Evolutionary conservation across 2,797 vertebrate genomes (phyloP), one percentile per base, ranked within the genome.

Genomic region (Malacoctenus gilli): DNA sequence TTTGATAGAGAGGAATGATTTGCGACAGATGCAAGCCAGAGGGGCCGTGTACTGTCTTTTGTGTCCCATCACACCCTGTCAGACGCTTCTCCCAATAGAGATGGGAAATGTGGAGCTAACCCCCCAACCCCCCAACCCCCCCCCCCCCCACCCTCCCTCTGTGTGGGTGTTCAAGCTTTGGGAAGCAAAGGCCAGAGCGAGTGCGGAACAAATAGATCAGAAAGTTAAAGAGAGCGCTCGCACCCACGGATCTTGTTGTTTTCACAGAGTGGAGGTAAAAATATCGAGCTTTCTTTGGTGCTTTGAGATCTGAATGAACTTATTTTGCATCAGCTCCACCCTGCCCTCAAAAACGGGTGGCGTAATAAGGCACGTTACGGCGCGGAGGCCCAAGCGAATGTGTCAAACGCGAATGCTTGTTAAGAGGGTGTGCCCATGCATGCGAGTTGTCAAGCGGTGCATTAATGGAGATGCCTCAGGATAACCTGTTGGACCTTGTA

Each of bases 1-100:
- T 70, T 66, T 66, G 69, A 75, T 60, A 69, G 69, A 74, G 28
- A 63, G 32, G 58, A 54, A 64, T 69, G 53, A 35, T 64, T 66
- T 68, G n/a, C 12, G 61, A 75, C 64, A 71, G 60, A 72, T 68
- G 54, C 13, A 12, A 59, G 63, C 74, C 65, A 57, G 54, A 39
- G 42, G 73, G 59, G 30, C 40, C 38, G 3, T 22, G 40, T 43
- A 41, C 68, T 69, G 59, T 59, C 47, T 67, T 61, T 55, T 61
- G 59, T 64, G 49, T 52, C 42, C 42, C 43, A 55, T 84, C 74
- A 48, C 60, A 69, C 55, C 34, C 37, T 55, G 59, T 67, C 77
- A 54, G 13, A 56, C 21, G 55, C n/a, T 64, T 72, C 57, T 48
- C 16, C 53, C 55, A 41, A 31, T 67, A 13, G 28, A 58, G 69